phyloP scores from a whole-genome alignment of 2,113 vertebrate genomes.

The Alethe castanea region DNA sequence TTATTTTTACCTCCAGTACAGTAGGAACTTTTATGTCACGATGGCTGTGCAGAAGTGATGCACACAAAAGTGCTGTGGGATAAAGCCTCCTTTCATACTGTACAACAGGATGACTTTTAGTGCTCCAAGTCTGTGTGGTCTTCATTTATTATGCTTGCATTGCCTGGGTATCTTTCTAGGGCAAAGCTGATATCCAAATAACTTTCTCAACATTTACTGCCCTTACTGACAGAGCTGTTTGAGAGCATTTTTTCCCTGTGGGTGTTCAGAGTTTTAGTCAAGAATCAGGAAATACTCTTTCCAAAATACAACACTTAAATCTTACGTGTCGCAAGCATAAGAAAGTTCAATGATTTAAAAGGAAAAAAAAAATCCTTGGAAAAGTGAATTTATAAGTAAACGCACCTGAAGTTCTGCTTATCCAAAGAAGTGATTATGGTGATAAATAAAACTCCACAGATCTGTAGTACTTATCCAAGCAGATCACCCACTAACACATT shows the following conservation, averaged over 20 bases:
- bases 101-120: neutral
- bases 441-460: neutral
- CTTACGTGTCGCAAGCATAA: neutral
- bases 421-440: neutral
- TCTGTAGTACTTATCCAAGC: neutral
- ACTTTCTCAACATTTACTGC: neutral
- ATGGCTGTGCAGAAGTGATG: neutral
- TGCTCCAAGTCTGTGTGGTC: neutral
- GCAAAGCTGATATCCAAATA: neutral
- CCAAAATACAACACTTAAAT: neutral
- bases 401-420: neutral
- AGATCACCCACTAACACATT: constrained; percentile 23
- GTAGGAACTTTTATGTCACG: neutral
- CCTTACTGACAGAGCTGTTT: neutral
- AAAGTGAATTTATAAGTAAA: neutral
- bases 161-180: neutral
- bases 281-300: neutral
- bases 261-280: neutral
- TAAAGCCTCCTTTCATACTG: neutral
- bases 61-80: neutral
- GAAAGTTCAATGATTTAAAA: neutral
- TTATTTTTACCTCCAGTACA: neutral
- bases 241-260: neutral
- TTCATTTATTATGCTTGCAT: neutral
- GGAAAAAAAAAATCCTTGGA: neutral